phyloP scores from a whole-genome alignment of 2,888 invertebrate genomes.

The Gastracanthus pulcherrimus region DNA sequence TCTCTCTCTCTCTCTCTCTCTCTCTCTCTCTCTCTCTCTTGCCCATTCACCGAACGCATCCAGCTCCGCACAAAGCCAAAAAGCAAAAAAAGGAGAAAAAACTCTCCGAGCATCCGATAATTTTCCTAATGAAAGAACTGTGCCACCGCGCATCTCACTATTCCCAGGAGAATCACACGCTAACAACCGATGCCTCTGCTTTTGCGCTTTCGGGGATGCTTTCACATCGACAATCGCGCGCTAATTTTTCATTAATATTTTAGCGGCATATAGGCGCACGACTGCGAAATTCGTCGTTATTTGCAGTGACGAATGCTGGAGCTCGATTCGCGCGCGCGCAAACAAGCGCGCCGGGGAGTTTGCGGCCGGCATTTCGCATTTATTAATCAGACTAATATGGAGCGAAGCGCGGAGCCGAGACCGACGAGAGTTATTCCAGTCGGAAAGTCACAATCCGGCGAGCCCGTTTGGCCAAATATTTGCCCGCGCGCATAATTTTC shows the following conservation, averaged over 20 bases:
- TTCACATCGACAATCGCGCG: neutral
- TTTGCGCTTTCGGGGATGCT: neutral
- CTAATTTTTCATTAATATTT: conserved; percentile 43
- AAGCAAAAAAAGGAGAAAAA: neutral
- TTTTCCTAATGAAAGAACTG: conserved; percentile 5
- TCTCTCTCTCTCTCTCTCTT: neutral
- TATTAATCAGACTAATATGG: conserved; percentile 51
- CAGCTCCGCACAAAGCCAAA: neutral
- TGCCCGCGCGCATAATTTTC: conserved; percentile 36
- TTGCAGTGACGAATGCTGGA: neutral
- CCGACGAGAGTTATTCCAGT: conserved; percentile 17
- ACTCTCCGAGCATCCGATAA: neutral
- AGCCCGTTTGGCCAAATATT: conserved; percentile 40
- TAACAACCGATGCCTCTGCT: too few species aligned
- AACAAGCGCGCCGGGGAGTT: neutral
- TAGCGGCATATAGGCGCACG: neutral
- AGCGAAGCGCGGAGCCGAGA: neutral
- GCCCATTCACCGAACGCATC: neutral
- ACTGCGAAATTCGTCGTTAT: neutral
- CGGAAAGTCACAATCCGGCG: conserved; percentile 38
- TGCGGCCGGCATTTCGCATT: conserved; percentile 22
- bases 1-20: neutral
- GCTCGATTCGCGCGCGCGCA: neutral
- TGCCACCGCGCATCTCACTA: too few species aligned
- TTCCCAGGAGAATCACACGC: too few species aligned